Evolutionary conservation across 2,113 vertebrate genomes (phyloP), one percentile per base, ranked within the genome.

Genomic region (Archilochus colubris): DNA sequence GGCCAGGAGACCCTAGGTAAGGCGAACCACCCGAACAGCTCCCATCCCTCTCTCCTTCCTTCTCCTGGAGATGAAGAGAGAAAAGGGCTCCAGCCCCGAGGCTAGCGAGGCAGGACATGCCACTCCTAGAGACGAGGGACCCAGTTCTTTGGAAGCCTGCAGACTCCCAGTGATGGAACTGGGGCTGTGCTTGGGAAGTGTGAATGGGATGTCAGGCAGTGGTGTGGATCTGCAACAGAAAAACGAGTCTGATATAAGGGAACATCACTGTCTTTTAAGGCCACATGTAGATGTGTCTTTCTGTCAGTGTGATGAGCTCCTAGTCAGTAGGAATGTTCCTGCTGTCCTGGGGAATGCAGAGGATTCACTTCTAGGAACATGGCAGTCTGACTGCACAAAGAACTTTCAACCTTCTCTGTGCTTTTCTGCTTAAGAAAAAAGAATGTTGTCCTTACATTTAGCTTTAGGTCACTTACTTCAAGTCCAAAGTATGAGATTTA

Each of bases 1-100:
- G 94, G 87, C 86, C 96, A 98, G 92, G 97, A 97, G 83, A 61
- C 96, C 74, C 92, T 98, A 54, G 99, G 99, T 99, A 98, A 99
- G 96, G 79, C 91, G 63, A 10, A 70, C 8, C 16, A 50, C 44
- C 43, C 61, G 48, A 3, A 38, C 73, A 66, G 33, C 16, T 1
- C 50, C 40, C 23, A 10, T 61, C 28, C 43, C 23, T 59, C 23
- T 67, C 6, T 38, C 31, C 48, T 58, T 74, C 46, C 27, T 90
- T 82, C 51, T 59, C 15, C 40, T 73, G 72, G 27, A 57, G 22
- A 22, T 6, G 2, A 81, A 30, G 27, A 73, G 27, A n/a, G 17
- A 15, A n/a, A 66, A 53, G 30, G 28, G 27, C n/a, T 86, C 22
- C 33, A 40, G 27, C 54, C 69, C 62, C 3, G 3, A 63, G 83